Base-by-base conservation (phyloP, 2,797 vertebrate species). In the Amblyraja radiata region DNA sequence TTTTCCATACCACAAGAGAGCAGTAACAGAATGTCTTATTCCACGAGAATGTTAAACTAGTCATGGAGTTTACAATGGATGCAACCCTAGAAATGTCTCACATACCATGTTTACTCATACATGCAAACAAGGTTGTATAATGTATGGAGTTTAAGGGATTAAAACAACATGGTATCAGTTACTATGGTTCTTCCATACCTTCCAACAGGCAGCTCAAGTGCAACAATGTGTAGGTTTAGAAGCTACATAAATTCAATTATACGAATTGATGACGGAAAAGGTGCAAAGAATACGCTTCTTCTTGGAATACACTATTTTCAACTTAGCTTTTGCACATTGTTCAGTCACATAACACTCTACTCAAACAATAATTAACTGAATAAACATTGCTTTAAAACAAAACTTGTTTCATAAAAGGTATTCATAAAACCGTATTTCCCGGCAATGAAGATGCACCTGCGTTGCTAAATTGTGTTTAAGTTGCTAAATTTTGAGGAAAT, bases 1-100 rank as follows among this genome's bases (percentile, higher is more conserved):
- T 28, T 54, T 92, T 73, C 28, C 11, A 71, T 74, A 13, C 90
- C 90, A 92, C 90, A 76, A 92, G 90, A 92, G 90, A 25, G 90
- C 90, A 92, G 71, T 28, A 74, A 46, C 54, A 76, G 71, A 54
- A 5, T n/a, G 14, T 36, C 25, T 39, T 25, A 54, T 74, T 14
- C 46, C 23, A 54, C 8, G 32, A 54, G 25, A 74, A 74, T 14
- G 46, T n/a, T 46, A 92, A 76, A 76, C 39, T 7, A 54, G 0
- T 23, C n/a, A 2, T 71, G 71, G 76, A 46, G 9, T 54, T 73
- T 54, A 92, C 90, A n/a, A 76, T 39, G 46, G 39, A 92, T 54
- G 10, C 71, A 91, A 76, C 21, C 13, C 90, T 74, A 91, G 36
- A 54, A 91, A 91, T 21, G 1, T 0, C 8, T 25, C 10, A 46